These are phyloP conservation scores for Thamnaconus septentrionalis DNA, from an alignment of 2,113 vertebrate genomes.

Conservation along the genomic window DNA sequence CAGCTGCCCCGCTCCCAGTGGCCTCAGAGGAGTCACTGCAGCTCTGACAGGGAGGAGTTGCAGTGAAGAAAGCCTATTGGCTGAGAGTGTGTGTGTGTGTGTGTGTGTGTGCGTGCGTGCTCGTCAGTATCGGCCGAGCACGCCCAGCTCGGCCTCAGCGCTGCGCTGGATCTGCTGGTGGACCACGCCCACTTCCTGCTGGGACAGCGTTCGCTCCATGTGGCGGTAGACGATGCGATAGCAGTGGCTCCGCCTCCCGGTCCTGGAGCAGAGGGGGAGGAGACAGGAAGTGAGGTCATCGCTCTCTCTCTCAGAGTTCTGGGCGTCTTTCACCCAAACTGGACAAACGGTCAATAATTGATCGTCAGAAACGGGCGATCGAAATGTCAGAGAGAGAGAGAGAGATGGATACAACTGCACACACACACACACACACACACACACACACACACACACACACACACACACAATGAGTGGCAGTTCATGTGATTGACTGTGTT, in stretches of 20 bases:
- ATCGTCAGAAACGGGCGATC: slow-evolving; percentile 29
- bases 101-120: background rate
- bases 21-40: no score
- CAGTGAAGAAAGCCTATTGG: no score
- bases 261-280: slow-evolving; percentile 68
- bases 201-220: slow-evolving; percentile 87
- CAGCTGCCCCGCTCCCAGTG: no score
- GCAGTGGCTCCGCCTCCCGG: slow-evolving; percentile 86
- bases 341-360: slow-evolving; percentile 36
- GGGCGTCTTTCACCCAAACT: background rate
- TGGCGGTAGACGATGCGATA: slow-evolving; percentile 91
- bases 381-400: slow-evolving; percentile 1
- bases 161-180: slow-evolving; percentile 81
- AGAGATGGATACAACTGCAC: background rate
- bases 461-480: slow-evolving; percentile 5
- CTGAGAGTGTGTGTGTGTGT: no score
- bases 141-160: slow-evolving; percentile 80
- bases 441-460: slow-evolving; percentile 11
- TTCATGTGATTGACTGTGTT: slow-evolving; percentile 51
- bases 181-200: slow-evolving; percentile 80
- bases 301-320: background rate
- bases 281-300: background rate
- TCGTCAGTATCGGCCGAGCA: slow-evolving; percentile 84
- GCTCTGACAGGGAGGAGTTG: no score
- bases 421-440: slow-evolving; percentile 26